Base-by-base conservation (phyloP, 1,140 invertebrate genomes). In the Oedothorax gibbosus region DNA sequence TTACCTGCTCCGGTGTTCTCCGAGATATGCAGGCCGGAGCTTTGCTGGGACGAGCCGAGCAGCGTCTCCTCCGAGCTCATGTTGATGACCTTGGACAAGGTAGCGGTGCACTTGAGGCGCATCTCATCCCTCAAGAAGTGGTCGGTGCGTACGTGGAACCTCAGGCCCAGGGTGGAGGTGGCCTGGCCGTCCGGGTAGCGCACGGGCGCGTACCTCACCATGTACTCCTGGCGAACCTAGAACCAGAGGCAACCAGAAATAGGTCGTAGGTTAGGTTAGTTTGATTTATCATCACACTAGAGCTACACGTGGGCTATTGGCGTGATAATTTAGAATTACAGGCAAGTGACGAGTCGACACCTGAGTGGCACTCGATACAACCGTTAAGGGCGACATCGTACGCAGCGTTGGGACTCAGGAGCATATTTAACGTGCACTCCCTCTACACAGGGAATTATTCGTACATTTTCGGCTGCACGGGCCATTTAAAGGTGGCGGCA, bases 51-150 rank as follows among this genome's bases (percentile, higher is more conserved):
- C 35, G 71, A 78, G 10, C 87, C 87, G 6, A 87, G 20, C 49
- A 85, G 75, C 7, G 83, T 79, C 71, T 87, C 87, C 49, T 96
- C 95, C 87, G 95, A 95, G 88, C 93, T 95, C 85, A 93, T 92
- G 92, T 93, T 94, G 90, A 96, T 96, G 0, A 96, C 92, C 2
- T 94, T 94, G 4, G 94, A 94, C 88, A 96, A 95, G 53, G 94
- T 96, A 8, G 95, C 95, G 88, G 95, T 92, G 91, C 96, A 97
- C 92, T 96, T 96, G 65, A 96, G 91, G 89, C 96, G 96, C 90
- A 96, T 93, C 88, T 96, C 95, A 87, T 95, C 95, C 85, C 93
- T 93, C 60, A 88, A 87, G 89, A 96, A 96, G 89, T 97, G 95
- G 87, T 93, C 93, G 12, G 92, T 91, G 73, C 93, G 92, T 18